Evolutionary conservation across 1,140 invertebrate genomes (phyloP), one percentile per base, ranked within the genome.

Genomic region (Bombus affinis): DNA sequence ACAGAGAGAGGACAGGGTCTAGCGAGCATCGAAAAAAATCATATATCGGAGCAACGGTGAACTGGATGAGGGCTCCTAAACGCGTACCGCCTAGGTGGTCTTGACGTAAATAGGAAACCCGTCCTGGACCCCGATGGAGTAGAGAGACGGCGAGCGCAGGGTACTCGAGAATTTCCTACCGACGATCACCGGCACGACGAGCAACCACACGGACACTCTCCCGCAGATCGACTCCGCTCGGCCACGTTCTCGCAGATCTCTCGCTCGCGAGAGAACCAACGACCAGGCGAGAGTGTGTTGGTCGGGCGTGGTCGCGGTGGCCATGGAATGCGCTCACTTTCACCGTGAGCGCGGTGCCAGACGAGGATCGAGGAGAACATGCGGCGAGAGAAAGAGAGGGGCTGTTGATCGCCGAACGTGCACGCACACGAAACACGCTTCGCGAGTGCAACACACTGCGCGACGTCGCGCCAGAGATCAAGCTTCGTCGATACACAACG

Each of bases 251-350:
- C 85, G 88, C 81, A 74, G 89, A 87, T 89, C 81, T 85, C 70
- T 80, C 68, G 83, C 62, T 32, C 25, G 81, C 39, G 78, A 74
- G 71, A 62, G 78, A 74, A 73, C 18, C 44, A 47, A 15, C 37
- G 59, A 73, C 62, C 22, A 44, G 35, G 71, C 78, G 83, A 79
- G 89, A 86, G 90, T 90, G 90, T 90, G 92, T 93, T 94, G 91
- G 91, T 94, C 94, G 94, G 94, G 94, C 94, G 94, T 95, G 94
- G 94, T 95, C 93, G 92, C 93, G 91, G 93, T 94, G 94, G 94
- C 94, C 94, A 94, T 94, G 95, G 95, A 95, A 95, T 95, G 94
- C 95, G 95, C 94, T 95, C 95, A 95, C 95, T 95, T 95, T 95
- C 95, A 95, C 95, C 94, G 92, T 87, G 90, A 92, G 88, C 92